These are phyloP conservation scores for Rhizoglyphus robini DNA, from an alignment of 1,140 invertebrate genomes.

Conservation along the genomic window DNA sequence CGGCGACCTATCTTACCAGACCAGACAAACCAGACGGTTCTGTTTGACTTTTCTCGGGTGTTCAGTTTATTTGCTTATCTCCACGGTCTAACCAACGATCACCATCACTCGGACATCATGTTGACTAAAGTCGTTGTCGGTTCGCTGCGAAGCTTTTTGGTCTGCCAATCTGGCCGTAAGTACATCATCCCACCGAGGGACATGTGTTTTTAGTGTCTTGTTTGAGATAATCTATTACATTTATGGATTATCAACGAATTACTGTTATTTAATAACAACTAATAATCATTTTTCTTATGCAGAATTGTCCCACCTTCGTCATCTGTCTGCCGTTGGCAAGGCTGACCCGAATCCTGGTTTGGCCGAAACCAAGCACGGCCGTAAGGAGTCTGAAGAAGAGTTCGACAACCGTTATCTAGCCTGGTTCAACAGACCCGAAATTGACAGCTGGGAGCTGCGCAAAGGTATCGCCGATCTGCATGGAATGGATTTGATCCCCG, in stretches of 20 bases:
- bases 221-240: too few relatives aligned
- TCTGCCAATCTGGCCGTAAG: background rate
- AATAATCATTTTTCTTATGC: background rate
- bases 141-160: background rate
- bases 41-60: too few relatives aligned
- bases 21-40: too few relatives aligned
- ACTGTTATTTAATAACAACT: background rate
- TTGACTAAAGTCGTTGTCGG: background rate
- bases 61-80: too few relatives aligned
- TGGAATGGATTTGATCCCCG: conserved; percentile 84
- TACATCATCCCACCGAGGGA: background rate
- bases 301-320: background rate
- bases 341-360: conserved; percentile 21
- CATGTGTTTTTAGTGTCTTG: background rate
- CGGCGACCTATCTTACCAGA: too few relatives aligned
- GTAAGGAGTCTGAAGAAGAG: conserved; percentile 45
- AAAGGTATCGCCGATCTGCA: conserved; percentile 51
- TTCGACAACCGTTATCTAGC: conserved; percentile 61
- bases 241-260: too few relatives aligned
- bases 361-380: conserved; percentile 16
- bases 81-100: too few relatives aligned
- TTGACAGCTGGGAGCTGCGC: conserved; percentile 92
- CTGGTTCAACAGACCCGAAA: conserved; percentile 73
- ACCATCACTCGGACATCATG: conserved; percentile 1
- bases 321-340: background rate